phyloP scores from a whole-genome alignment of 2,888 invertebrate species.

The Drosophila sordidula region DNA sequence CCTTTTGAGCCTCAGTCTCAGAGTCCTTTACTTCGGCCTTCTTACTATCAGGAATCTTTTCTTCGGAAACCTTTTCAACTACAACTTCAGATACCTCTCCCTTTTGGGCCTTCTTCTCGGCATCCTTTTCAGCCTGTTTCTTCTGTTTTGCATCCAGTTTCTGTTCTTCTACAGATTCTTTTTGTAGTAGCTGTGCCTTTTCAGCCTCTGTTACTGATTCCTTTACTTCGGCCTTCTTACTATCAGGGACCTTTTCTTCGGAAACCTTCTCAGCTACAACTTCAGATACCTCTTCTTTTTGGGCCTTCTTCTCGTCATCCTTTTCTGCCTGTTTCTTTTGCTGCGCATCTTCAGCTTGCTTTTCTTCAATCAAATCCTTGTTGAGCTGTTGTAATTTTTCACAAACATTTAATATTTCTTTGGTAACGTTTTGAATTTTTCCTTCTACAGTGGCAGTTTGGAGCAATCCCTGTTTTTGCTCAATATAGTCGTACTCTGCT shows the following conservation, averaged over 20 bases:
- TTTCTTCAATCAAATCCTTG: not conserved
- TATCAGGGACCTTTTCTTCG: not conserved
- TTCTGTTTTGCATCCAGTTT: not conserved
- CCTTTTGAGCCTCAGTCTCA: not conserved
- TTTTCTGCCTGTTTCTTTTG: no score
- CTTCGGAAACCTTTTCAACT: not conserved
- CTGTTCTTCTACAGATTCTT: not conserved
- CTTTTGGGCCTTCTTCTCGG: no score
- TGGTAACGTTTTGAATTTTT: slow-evolving; percentile 52
- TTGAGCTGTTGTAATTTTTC: slow-evolving; percentile 41
- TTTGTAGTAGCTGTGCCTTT: not conserved
- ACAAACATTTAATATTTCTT: slow-evolving; percentile 45
- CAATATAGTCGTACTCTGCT: slow-evolving; percentile 65
- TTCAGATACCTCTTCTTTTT: not conserved
- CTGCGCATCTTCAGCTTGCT: not conserved
- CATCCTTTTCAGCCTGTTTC: no score
- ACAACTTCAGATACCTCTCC: not conserved
- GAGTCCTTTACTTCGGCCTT: not conserved
- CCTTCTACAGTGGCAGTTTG: slow-evolving; percentile 35
- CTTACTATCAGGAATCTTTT: not conserved
- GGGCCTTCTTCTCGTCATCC: no score
- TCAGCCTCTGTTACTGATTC: not conserved
- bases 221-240: not conserved
- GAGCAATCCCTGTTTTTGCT: slow-evolving; percentile 43
- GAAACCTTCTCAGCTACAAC: not conserved